Conservation (phyloP, 2,888 invertebrate genomes). For the Agonopterix heracliana region DNA sequence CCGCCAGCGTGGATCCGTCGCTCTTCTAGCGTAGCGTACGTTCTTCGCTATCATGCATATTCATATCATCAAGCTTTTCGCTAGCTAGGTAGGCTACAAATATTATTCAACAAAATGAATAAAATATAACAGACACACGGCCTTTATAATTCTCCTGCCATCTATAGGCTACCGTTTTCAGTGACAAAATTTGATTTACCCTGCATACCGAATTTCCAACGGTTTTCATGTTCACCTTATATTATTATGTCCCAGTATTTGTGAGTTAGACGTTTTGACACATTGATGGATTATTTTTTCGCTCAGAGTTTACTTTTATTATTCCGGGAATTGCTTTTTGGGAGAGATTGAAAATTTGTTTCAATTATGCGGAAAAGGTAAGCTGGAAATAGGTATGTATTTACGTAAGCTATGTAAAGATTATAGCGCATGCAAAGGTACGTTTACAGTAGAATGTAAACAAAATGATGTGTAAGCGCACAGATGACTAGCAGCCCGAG, state of each 20-base stretch:
- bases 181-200: constrained; percentile 21
- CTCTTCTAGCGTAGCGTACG: constrained; percentile 42
- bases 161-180: constrained; percentile 18
- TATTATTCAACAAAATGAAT: constrained; percentile 29
- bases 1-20: constrained; percentile 44
- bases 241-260: constrained; percentile 13
- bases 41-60: constrained; percentile 40
- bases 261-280: constrained; percentile 25
- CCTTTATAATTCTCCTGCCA: constrained; percentile 20
- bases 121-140: constrained; percentile 24
- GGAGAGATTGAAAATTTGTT: constrained; percentile 11
- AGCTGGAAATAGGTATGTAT: background rate
- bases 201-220: constrained; percentile 12
- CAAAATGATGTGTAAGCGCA: constrained; percentile 33
- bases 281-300: constrained; percentile 17
- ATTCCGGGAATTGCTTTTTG: constrained; percentile 5
- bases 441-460: constrained; percentile 25
- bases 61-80: constrained; percentile 36
- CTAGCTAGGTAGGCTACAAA: constrained; percentile 28
- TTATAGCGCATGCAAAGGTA: background rate
- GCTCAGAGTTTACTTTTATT: constrained; percentile 1
- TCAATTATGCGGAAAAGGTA: constrained; percentile 4
- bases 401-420: background rate
- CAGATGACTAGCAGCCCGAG: constrained; percentile 47
- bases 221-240: constrained; percentile 2